Conservation (phyloP, 2,888 invertebrate species). For the Sphaerophoria taeniata region DNA sequence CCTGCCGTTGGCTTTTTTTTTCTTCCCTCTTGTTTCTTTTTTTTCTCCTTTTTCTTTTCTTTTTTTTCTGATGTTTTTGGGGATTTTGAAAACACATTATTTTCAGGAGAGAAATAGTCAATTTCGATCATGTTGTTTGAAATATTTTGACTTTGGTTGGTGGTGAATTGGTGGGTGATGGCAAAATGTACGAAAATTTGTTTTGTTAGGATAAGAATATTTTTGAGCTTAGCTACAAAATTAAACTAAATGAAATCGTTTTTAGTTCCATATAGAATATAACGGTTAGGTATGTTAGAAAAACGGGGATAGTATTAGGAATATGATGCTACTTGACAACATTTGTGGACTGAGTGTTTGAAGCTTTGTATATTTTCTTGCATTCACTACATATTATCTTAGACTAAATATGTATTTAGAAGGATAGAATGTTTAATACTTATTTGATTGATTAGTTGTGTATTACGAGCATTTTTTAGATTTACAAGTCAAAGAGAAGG, state of each 20-base stretch:
- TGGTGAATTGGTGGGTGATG: conserved; percentile 71
- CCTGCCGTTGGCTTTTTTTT: conserved; percentile 80
- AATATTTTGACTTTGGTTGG: conserved; percentile 55
- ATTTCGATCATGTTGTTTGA: conserved; percentile 13
- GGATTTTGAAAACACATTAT: conserved; percentile 39
- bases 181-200: conserved; percentile 35
- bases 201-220: conserved; percentile 1
- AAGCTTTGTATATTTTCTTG: no score
- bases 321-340: no score
- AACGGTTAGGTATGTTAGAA: no score
- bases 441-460: background rate
- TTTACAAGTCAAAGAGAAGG: conserved; percentile 42
- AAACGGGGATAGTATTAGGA: no score
- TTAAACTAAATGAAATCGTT: conserved; percentile 10
- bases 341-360: no score
- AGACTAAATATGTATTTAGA: background rate
- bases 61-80: conserved; percentile 10
- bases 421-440: background rate
- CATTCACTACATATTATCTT: no score
- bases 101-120: conserved; percentile 23
- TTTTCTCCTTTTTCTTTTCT: conserved; percentile 43
- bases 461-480: background rate
- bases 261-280: background rate
- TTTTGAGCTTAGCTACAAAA: background rate
- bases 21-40: conserved; percentile 50